These are phyloP conservation scores for Zoanthus solanderi DNA, from an alignment of 92 coral and sea anemone species.

Conservation along the genomic window DNA sequence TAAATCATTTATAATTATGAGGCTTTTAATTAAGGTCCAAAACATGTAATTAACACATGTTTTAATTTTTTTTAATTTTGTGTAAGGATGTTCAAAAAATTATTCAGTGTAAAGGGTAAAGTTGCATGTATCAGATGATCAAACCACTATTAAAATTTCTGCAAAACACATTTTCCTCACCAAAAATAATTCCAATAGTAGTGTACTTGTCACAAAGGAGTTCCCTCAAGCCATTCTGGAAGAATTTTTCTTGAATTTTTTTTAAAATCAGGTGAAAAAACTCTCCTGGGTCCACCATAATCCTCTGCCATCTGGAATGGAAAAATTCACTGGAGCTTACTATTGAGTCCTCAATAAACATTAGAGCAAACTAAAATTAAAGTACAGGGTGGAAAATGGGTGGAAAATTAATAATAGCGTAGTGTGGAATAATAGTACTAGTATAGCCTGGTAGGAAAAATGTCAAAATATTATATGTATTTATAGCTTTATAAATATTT, in stretches of 20 bases:
- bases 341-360: not conserved
- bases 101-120: not conserved
- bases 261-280: not conserved
- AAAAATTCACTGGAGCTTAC: not conserved
- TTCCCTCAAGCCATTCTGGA: constrained; percentile 14
- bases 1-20: constrained; percentile 1
- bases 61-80: not conserved
- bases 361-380: not conserved
- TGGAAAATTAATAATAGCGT: not conserved
- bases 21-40: not conserved
- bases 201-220: constrained; percentile 2
- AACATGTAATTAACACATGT: not conserved
- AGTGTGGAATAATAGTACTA: constrained; percentile 9
- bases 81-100: constrained; percentile 2
- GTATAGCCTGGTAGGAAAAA: constrained; percentile 18
- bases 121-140: not conserved
- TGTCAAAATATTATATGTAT: not conserved
- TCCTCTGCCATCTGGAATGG: constrained; percentile 5
- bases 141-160: not conserved
- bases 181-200: constrained; percentile 17
- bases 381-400: not conserved
- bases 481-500: too few relatives aligned
- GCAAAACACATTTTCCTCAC: constrained; percentile 9
- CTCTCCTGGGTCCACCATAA: constrained; percentile 7
- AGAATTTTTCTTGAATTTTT: constrained; percentile 2